phyloP scores from a whole-genome alignment of 64 coral and sea anemone genomes.

The Pocillopora verrucosa region DNA sequence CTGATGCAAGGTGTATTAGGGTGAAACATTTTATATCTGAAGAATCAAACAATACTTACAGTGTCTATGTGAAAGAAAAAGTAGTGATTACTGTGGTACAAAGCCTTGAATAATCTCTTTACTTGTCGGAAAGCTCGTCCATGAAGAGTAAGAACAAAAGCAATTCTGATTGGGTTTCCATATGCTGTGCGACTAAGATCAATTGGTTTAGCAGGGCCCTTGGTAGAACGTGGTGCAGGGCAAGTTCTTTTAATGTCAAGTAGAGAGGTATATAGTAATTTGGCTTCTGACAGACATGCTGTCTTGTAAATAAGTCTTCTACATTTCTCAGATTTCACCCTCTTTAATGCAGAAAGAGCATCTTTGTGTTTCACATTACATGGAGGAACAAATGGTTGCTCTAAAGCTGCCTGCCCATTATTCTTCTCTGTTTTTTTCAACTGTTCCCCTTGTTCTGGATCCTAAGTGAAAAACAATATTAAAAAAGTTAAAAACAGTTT shows the following conservation, averaged over 20 bases:
- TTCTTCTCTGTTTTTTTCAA: constrained; percentile 14
- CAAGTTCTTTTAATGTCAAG: constrained; percentile 74
- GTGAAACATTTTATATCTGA: neutral
- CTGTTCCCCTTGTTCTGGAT: neutral
- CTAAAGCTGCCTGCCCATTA: neutral
- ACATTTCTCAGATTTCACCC: constrained; percentile 82
- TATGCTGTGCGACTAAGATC: constrained; percentile 48
- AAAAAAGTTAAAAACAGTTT: neutral
- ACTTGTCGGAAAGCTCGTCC: constrained; percentile 92
- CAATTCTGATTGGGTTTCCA: constrained; percentile 87
- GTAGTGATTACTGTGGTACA: constrained; percentile 93
- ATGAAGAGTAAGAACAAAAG: constrained; percentile 79
- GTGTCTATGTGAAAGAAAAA: constrained; percentile 97
- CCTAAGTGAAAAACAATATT: constrained; percentile 17
- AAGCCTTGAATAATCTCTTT: constrained; percentile 84
- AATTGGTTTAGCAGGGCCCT: constrained; percentile 55
- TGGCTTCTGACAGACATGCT: constrained; percentile 82
- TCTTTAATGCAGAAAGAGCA: constrained; percentile 69
- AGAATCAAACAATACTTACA: constrained; percentile 62
- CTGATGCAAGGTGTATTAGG: too few species aligned
- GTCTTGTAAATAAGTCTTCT: constrained; percentile 86
- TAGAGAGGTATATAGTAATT: constrained; percentile 63
- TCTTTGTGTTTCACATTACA: constrained; percentile 91
- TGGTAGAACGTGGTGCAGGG: constrained; percentile 56
- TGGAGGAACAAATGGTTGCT: constrained; percentile 41